Evolutionary conservation across 1,140 invertebrate species (phyloP), one percentile per base, ranked within the genome.

Genomic region (Hyphantria cunea): DNA sequence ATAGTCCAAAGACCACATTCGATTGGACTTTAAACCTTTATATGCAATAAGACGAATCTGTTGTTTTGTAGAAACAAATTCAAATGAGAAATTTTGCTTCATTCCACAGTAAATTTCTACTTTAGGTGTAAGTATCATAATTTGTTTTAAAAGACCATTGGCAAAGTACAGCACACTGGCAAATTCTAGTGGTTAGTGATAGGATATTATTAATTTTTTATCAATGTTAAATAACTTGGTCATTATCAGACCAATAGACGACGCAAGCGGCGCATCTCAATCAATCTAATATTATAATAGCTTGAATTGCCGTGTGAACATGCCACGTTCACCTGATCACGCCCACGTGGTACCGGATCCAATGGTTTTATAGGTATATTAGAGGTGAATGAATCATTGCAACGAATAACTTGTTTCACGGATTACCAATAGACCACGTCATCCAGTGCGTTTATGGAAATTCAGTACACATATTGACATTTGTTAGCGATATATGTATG

Each of bases 241-340:
- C 53, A 58, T 69, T 64, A 52, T 47, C 54, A 66, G 60, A 59
- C 61, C 11, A 49, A 68, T 69, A 62, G 61, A 51, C 56, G 32
- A 34, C 49, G 47, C 17, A 45, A 48, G 53, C 65, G 66, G 33
- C 53, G 53, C 64, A 74, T 71, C 58, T 78, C 78, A 81, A 81
- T 82, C 75, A 72, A 68, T 70, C 59, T 53, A 50, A 64, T 71
- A 68, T 56, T 61, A 62, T 73, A 74, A 78, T 73, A 77, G 68
- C 66, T 64, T 60, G 72, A 76, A 82, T 77, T 75, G 71, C 67
- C 75, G 70, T 78, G 72, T 66, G 73, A 78, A 67, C 69, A 67
- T 66, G 48, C 59, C 64, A 66, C 66, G 66, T 76, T 77, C 71
- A 80, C 76, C 74, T 77, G 68, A 64, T 61, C 64, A 53, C 74